Percentiles rank a stretch among this genome's conserved stretches.
These are phyloP conservation scores for Yponomeuta evonymella DNA, from an alignment of 2,888 invertebrate species.

Conservation along the genomic window DNA sequence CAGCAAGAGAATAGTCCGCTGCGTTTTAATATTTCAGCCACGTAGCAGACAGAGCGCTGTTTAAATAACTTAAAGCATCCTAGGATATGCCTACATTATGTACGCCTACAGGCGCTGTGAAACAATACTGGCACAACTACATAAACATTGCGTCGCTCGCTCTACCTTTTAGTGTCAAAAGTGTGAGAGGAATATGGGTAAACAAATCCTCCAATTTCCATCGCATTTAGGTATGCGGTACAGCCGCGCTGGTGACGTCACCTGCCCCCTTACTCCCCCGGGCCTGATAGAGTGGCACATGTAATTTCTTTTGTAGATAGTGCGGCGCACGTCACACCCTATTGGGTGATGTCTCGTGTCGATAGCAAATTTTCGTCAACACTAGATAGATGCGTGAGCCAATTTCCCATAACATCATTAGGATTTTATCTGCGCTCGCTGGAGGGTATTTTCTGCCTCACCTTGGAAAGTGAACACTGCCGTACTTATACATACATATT, in stretches of 20 bases:
- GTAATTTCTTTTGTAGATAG: constrained; percentile 72
- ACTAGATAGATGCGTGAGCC: constrained; percentile 44
- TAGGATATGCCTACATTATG: constrained; percentile 6
- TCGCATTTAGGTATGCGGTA: constrained; percentile 68
- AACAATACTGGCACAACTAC: constrained; percentile 18
- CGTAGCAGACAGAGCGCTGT: constrained; percentile 15
- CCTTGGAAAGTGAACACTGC: not conserved
- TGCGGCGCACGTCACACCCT: constrained; percentile 60
- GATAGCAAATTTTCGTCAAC: constrained; percentile 57
- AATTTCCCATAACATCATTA: constrained; percentile 59
- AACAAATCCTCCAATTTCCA: constrained; percentile 78
- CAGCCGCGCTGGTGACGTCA: constrained; percentile 53
- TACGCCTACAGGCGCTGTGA: constrained; percentile 7
- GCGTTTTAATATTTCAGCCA: constrained; percentile 17
- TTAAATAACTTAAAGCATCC: constrained; percentile 16
- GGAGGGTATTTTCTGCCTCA: not conserved
- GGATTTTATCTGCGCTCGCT: constrained; percentile 21
- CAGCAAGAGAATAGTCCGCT: constrained; percentile 7
- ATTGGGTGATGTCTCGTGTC: constrained; percentile 50
- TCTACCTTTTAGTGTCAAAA: constrained; percentile 75
- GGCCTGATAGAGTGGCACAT: constrained; percentile 49
- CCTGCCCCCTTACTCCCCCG: constrained; percentile 32
- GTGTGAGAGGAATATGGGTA: constrained; percentile 75
- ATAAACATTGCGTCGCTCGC: constrained; percentile 33
- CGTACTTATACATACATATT: not conserved